Evolutionary conservation across 2,113 vertebrate species (phyloP).

Genomic region (Cisticola juncidis): DNA sequence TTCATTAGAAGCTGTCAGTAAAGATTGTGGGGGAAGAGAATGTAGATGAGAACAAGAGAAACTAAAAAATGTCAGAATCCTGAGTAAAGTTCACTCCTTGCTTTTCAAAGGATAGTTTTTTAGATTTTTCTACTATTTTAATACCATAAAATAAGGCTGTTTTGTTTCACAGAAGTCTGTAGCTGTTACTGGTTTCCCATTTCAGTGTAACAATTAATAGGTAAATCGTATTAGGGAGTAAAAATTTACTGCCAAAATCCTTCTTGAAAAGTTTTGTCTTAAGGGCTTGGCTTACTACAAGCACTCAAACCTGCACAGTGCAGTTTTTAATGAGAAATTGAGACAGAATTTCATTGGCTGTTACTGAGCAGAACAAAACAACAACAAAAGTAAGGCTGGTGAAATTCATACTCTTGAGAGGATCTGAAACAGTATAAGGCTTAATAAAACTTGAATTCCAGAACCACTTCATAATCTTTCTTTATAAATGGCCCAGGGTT

Average conservation of each 20-base stretch:
- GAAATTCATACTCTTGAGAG: neutral
- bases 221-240: neutral
- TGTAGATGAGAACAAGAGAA: neutral
- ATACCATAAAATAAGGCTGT: neutral
- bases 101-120: neutral
- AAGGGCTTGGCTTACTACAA: neutral
- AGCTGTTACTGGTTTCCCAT: neutral
- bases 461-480: neutral
- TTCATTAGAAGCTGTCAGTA: neutral
- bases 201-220: neutral
- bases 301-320: neutral
- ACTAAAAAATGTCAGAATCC: neutral
- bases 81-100: neutral
- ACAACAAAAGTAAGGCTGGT: neutral
- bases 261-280: neutral
- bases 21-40: neutral
- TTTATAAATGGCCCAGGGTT: neutral
- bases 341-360: neutral
- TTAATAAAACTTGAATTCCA: neutral
- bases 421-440: neutral
- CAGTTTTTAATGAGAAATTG: neutral
- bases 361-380: neutral
- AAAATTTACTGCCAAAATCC: neutral
- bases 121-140: neutral
- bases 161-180: neutral